Percentiles rank a stretch among this genome's conserved stretches.
These are phyloP conservation scores for Scartelaos histophorus DNA, from an alignment of 2,113 vertebrate species.

Conservation along the genomic window DNA sequence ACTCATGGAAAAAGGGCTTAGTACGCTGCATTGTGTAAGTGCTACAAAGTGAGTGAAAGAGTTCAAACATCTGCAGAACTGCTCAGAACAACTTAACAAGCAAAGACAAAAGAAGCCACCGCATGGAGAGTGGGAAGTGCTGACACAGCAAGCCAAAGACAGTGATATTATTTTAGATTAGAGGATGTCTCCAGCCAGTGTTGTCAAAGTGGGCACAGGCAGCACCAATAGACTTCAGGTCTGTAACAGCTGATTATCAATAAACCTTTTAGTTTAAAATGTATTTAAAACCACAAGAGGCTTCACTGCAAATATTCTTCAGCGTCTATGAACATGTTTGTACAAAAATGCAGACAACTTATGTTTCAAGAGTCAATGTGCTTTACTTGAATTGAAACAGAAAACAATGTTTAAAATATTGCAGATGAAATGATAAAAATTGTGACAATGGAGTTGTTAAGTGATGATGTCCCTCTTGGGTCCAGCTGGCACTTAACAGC, in stretches of 20 bases:
- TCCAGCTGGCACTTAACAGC: too few species aligned
- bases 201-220: slow-evolving; percentile 31
- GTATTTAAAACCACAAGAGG: slow-evolving; percentile 4
- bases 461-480: too few species aligned
- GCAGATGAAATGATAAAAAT: too few species aligned
- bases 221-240: slow-evolving; percentile 16
- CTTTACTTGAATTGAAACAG: not conserved
- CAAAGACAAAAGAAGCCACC: slow-evolving; percentile 56
- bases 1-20: slow-evolving; percentile 53
- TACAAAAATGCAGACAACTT: slow-evolving; percentile 12
- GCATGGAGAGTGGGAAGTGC: slow-evolving; percentile 37
- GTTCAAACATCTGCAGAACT: slow-evolving; percentile 64
- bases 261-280: not conserved
- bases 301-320: slow-evolving; percentile 13
- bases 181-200: slow-evolving; percentile 46
- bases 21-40: slow-evolving; percentile 37
- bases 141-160: slow-evolving; percentile 56
- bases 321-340: slow-evolving; percentile 10
- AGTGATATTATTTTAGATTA: slow-evolving; percentile 46
- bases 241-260: slow-evolving; percentile 15
- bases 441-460: too few species aligned
- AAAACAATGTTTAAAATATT: not conserved
- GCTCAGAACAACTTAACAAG: slow-evolving; percentile 54
- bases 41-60: slow-evolving; percentile 35
- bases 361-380: not conserved